Conservation (phyloP, 2,797 vertebrate species). For the Glossophaga mutica region DNA sequence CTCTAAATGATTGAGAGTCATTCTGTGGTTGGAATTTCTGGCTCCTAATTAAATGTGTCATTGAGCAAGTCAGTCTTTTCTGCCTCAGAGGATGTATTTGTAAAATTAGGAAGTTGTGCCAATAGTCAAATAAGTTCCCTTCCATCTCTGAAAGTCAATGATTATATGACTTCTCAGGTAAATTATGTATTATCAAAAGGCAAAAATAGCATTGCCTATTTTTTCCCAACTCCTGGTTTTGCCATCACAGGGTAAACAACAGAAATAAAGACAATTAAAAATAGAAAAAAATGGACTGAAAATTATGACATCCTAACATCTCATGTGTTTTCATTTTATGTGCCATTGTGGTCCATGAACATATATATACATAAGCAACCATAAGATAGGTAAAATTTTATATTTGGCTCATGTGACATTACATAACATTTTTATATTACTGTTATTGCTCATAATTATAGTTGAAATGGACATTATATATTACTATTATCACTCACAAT, state of each 20-base stretch:
- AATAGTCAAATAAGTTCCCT: not conserved
- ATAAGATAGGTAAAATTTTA: conserved; percentile 30
- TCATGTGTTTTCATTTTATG: not conserved
- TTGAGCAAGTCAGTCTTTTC: not conserved
- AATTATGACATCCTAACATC: not conserved
- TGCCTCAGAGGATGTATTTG: conserved; percentile 3
- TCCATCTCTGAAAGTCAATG: conserved; percentile 9
- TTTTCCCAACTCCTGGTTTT: conserved; percentile 35
- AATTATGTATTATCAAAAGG: conserved; percentile 17
- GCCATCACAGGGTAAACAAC: not conserved
- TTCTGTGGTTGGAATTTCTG: conserved; percentile 30
- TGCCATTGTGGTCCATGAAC: not conserved
- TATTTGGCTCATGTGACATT: not conserved
- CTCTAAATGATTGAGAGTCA: not conserved
- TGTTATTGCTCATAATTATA: not conserved
- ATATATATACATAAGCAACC: not conserved
- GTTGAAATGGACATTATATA: not conserved
- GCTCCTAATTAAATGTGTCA: conserved; percentile 29
- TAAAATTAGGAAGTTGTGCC: conserved; percentile 23
- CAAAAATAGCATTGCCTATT: not conserved
- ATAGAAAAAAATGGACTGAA: not conserved
- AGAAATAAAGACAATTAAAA: conserved; percentile 50
- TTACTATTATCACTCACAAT: not conserved
- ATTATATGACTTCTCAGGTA: conserved; percentile 13
- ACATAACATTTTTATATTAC: not conserved